phyloP scores from a whole-genome alignment of 2,113 vertebrate genomes.

The Dicentrarchus labrax region DNA sequence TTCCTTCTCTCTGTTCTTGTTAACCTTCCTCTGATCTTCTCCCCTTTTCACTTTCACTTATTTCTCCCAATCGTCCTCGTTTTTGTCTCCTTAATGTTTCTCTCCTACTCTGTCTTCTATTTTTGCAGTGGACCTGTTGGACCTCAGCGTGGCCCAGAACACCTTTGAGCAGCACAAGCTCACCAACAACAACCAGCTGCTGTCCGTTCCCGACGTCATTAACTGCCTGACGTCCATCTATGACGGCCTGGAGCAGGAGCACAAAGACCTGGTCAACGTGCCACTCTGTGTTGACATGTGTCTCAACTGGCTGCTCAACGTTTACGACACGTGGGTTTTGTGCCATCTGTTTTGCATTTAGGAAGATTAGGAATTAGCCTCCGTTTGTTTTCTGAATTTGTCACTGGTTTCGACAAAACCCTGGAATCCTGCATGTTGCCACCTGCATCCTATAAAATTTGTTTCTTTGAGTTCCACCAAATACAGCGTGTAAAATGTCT shows the following conservation, averaged over 20 bases:
- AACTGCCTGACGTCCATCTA: constrained; percentile 95
- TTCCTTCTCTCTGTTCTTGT: constrained; percentile 12
- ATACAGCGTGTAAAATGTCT: not conserved
- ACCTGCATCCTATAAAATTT: not conserved
- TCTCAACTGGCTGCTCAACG: constrained; percentile 99
- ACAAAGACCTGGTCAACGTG: constrained; percentile 96
- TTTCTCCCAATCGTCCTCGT: not conserved
- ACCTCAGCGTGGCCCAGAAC: constrained; percentile 92
- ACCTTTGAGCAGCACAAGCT: constrained; percentile 94
- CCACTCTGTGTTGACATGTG: constrained; percentile 98
- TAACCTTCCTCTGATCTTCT: constrained; percentile 6
- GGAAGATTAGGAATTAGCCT: not conserved
- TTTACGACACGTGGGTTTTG: constrained; percentile 94
- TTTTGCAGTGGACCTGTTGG: constrained; percentile 93
- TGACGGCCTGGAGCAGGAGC: constrained; percentile 93
- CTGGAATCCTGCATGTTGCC: not conserved
- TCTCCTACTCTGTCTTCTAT: not conserved
- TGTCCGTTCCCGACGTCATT: constrained; percentile 94
- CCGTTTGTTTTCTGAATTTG: not conserved
- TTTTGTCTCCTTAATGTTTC: not conserved
- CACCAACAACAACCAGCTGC: constrained; percentile 91
- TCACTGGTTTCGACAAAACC: constrained; percentile 3
- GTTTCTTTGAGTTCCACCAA: not conserved
- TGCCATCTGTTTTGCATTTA: not conserved
- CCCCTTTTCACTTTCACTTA: not conserved